Percentiles rank a stretch among this genome's conserved stretches.
Conservation (phyloP, 1,140 invertebrate species). For the Holcopasites calliopsidis region DNA sequence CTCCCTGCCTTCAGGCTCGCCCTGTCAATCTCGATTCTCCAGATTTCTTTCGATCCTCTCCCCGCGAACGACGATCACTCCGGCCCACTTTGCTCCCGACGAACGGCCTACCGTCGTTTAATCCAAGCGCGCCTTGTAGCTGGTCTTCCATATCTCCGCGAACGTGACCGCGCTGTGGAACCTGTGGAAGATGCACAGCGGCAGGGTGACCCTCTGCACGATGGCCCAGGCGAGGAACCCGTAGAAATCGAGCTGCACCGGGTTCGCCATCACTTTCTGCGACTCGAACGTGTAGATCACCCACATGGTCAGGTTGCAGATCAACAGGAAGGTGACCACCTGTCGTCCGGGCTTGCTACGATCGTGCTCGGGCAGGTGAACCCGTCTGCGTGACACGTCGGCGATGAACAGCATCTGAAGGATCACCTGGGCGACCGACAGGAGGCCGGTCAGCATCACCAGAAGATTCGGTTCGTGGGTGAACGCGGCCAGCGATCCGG, state of each 20-base stretch:
- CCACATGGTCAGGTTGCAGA: constrained; percentile 97
- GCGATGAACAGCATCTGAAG: constrained; percentile 97
- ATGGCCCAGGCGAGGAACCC: constrained; percentile 96
- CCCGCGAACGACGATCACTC: constrained; percentile 45
- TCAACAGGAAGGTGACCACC: constrained; percentile 95
- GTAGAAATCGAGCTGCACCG: constrained; percentile 95
- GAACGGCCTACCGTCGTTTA: constrained; percentile 71
- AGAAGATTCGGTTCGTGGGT: constrained; percentile 92
- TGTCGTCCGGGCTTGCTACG: constrained; percentile 96
- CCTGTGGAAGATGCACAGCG: constrained; percentile 97
- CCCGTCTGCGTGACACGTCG: constrained; percentile 93
- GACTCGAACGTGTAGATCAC: constrained; percentile 97
- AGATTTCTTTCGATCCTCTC: background rate
- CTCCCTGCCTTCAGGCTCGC: background rate
- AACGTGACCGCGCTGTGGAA: constrained; percentile 98
- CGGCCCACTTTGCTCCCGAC: constrained; percentile 52
- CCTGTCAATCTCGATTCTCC: background rate
- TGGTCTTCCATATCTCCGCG: constrained; percentile 98
- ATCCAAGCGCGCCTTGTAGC: constrained; percentile 94
- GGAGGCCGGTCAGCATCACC: constrained; percentile 92
- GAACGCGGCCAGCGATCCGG: constrained; percentile 90
- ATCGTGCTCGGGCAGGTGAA: constrained; percentile 94
- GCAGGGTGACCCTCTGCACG: constrained; percentile 94
- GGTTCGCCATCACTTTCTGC: constrained; percentile 94
- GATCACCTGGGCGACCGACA: constrained; percentile 93